These are phyloP conservation scores for Cotesia vestalis DNA, from an alignment of 1,140 invertebrate genomes.

Conservation along the genomic window DNA sequence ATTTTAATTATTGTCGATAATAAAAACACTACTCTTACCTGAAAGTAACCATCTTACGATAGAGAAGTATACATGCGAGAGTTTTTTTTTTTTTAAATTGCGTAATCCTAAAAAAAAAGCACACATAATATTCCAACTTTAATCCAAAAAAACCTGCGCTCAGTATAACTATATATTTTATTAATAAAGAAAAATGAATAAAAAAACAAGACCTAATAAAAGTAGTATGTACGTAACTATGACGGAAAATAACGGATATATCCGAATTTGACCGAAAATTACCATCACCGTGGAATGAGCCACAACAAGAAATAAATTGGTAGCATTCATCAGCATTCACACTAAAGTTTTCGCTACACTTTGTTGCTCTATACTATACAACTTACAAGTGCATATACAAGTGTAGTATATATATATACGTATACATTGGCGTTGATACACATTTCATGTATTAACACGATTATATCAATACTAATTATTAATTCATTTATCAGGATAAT, in stretches of 20 bases:
- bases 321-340: conserved; percentile 47
- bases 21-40: no score
- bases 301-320: conserved; percentile 56
- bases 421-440: neutral
- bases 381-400: neutral
- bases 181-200: neutral
- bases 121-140: no score
- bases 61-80: no score
- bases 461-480: conserved; percentile 4
- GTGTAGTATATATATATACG: neutral
- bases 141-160: no score
- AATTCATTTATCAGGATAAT: neutral
- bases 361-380: conserved; percentile 36
- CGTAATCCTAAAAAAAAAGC: no score
- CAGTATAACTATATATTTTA: no score
- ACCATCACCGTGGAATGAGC: conserved; percentile 55
- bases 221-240: neutral
- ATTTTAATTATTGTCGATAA: no score
- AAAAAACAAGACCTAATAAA: neutral
- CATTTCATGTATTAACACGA: conserved; percentile 4
- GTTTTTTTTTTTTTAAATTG: no score
- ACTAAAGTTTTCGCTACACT: conserved; percentile 50
- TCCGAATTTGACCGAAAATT: conserved; percentile 48
- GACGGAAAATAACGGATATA: conserved; percentile 44
- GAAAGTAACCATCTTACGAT: no score